Evolutionary conservation across 1,140 invertebrate species (phyloP), one percentile per base, ranked within the genome.

Genomic region (Brachionus rotundiformis): DNA sequence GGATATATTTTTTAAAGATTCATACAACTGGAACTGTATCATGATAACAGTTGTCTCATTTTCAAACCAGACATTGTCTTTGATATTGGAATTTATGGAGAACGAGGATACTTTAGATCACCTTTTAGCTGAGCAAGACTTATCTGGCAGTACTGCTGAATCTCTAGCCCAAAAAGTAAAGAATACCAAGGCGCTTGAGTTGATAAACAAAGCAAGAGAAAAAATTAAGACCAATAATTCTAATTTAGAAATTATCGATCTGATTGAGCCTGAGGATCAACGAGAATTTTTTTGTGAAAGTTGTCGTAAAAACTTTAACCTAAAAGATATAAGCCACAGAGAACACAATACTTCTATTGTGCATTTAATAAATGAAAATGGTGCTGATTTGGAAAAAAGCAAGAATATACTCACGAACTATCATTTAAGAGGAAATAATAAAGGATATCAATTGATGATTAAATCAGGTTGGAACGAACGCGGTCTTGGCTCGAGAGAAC

Each of bases 381-480:
- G 1, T 19, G 3, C 2, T 11, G 39, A 73, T 13, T 23, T 25
- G 6, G 31, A 63, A 79, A 39, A 13, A 54, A 25, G 19, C 11
- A 59, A 54, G 23, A 79, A 8, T 31, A 39, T 54, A 13, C 44
- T 63, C 16, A 49, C 23, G 1, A 79, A 79, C 59, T 63, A 41
- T 79, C 47, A 63, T 63, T 19, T 79, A 11, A 63, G 31, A 36
- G 29, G 59, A 29, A 71, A 16, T 29, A 82, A 82, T 29, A 68
- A 44, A 19, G 81, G 81, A 6, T 82, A 82, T 54, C 36, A 82
- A 49, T 73, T 82, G 16, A 49, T 82, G 65, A 23, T 33, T 19
- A 82, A 82, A 75, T 82, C 81, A n/a, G 81, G 81, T 41, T 82
- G 81, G 81, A 49, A 61, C 11, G 54, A 71, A 49, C 23, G 33